Conservation (phyloP, 2,113 vertebrate species). For the Antechinus stuartii region DNA sequence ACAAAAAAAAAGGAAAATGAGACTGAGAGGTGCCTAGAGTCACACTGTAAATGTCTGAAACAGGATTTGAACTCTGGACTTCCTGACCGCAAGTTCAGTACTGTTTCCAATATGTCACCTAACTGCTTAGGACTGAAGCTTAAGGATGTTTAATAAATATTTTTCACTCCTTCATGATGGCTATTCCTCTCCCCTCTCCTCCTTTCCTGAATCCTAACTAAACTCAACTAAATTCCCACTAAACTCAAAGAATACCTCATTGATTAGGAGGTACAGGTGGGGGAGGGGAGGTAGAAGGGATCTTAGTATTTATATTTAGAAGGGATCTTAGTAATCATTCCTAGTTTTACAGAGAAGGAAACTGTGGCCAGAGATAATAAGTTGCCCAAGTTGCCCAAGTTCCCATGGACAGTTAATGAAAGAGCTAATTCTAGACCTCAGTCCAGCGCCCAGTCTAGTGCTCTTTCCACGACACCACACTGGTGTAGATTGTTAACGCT, state of each 20-base stretch:
- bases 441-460: neutral
- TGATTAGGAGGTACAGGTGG: too few relatives aligned
- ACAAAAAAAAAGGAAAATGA: neutral
- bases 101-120: neutral
- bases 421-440: neutral
- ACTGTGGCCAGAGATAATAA: neutral
- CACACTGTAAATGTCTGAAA: neutral
- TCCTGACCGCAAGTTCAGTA: neutral
- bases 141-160: too few relatives aligned
- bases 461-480: neutral
- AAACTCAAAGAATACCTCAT: too few relatives aligned
- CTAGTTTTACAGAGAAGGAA: neutral
- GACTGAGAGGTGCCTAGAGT: neutral
- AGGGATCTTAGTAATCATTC: neutral
- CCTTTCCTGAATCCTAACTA: too few relatives aligned
- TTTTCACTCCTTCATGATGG: too few relatives aligned
- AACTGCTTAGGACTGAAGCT: neutral
- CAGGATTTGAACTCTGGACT: neutral
- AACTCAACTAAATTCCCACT: too few relatives aligned
- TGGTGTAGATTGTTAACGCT: neutral
- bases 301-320: neutral
- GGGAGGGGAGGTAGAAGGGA: neutral
- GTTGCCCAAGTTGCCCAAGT: neutral
- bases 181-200: too few relatives aligned
- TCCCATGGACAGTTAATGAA: neutral